Conservation (phyloP, 2,888 invertebrate species). For the Criorhina ranunculi region DNA sequence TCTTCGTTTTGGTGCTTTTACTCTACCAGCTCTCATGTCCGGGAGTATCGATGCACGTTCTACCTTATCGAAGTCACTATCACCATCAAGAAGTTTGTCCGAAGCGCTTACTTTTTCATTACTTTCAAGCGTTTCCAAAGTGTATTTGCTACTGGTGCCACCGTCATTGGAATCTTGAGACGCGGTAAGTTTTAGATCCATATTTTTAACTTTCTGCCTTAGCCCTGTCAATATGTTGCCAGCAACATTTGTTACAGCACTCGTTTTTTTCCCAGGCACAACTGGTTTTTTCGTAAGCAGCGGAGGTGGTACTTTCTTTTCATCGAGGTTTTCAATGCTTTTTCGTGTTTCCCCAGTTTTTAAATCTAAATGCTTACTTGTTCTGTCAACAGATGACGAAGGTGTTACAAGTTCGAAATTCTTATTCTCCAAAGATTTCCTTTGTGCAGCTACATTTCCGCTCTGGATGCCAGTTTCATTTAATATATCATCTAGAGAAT, state of each 20-base stretch:
- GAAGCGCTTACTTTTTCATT: slow-evolving; percentile 78
- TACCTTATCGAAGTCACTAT: slow-evolving; percentile 87
- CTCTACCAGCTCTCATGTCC: slow-evolving; percentile 88
- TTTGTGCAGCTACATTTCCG: slow-evolving; percentile 85
- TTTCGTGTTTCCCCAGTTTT: slow-evolving; percentile 81
- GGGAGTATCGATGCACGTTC: slow-evolving; percentile 87
- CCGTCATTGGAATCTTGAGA: slow-evolving; percentile 85
- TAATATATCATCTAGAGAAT: slow-evolving; percentile 84
- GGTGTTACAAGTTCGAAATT: slow-evolving; percentile 80
- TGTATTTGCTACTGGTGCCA: slow-evolving; percentile 84
- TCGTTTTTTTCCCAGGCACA: slow-evolving; percentile 89
- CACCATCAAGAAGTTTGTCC: slow-evolving; percentile 80
- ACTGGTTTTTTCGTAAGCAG: slow-evolving; percentile 87
- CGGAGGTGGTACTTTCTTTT: slow-evolving; percentile 85
- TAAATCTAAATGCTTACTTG: slow-evolving; percentile 67
- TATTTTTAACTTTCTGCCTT: slow-evolving; percentile 86
- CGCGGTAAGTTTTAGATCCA: slow-evolving; percentile 85
- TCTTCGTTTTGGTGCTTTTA: slow-evolving; percentile 86
- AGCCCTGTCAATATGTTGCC: slow-evolving; percentile 87
- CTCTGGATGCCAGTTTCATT: slow-evolving; percentile 83
- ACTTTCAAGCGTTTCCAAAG: slow-evolving; percentile 78
- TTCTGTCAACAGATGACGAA: slow-evolving; percentile 52
- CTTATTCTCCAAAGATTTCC: slow-evolving; percentile 85
- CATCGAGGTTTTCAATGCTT: slow-evolving; percentile 84
- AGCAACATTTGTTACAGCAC: slow-evolving; percentile 86